Percentiles rank a stretch among this genome's conserved stretches.
Conservation (phyloP, 2,888 invertebrate genomes). For the Onthophagus sagittarius region DNA sequence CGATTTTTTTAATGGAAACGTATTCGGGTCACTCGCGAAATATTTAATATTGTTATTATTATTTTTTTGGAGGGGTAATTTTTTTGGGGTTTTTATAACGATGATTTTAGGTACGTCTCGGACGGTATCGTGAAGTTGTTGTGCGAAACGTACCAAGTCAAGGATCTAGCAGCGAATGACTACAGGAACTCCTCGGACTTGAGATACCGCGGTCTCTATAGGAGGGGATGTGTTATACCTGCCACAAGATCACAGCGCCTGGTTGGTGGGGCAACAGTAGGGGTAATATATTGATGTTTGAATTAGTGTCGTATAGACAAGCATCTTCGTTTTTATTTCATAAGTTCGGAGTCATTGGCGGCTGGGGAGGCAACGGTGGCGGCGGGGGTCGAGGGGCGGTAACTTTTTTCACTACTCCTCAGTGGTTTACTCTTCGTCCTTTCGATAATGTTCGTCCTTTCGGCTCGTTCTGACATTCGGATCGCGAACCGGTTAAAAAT, state of each 20-base stretch:
- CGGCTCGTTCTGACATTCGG: conserved; percentile 24
- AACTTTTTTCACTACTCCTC: neutral
- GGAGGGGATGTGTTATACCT: conserved; percentile 34
- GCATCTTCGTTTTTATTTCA: conserved; percentile 43
- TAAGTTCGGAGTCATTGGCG: conserved; percentile 45
- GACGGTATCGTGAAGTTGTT: conserved; percentile 10
- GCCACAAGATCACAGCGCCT: conserved; percentile 39
- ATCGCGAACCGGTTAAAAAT: conserved; percentile 10
- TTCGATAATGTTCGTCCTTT: conserved; percentile 18
- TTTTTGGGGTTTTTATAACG: conserved; percentile 17
- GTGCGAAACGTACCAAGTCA: conserved; percentile 28
- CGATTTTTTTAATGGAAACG: neutral
- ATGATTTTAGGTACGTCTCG: neutral
- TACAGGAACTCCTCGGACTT: conserved; percentile 44
- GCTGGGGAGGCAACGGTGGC: conserved; percentile 23
- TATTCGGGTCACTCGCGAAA: conserved; percentile 14
- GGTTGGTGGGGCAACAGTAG: conserved; percentile 35
- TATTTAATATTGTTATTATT: neutral
- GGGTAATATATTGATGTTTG: conserved; percentile 48
- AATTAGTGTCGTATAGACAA: conserved; percentile 45
- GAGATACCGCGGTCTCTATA: conserved; percentile 35
- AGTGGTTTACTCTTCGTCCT: conserved; percentile 6
- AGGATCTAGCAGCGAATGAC: conserved; percentile 44
- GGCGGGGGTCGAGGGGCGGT: conserved; percentile 18
- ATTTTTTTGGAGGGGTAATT: conserved; percentile 19